phyloP scores from a whole-genome alignment of 2,113 vertebrate species.

The Isurus oxyrinchus region DNA sequence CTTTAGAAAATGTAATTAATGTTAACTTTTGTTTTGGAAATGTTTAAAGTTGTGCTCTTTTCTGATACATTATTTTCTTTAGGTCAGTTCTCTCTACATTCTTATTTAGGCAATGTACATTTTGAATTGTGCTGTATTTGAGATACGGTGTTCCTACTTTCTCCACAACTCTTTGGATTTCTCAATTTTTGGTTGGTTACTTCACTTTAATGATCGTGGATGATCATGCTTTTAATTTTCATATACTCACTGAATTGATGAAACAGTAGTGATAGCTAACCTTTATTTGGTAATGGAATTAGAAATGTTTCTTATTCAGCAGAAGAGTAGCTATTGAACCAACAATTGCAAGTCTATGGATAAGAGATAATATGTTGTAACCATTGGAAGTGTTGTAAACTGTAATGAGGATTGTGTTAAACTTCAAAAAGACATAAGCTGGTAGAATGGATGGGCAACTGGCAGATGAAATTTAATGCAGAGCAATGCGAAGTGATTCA shows the following conservation, averaged over 20 bases:
- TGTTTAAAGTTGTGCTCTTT: background rate
- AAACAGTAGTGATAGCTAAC: background rate
- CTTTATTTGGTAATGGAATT: background rate
- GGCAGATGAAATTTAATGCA: background rate
- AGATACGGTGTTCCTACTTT: background rate
- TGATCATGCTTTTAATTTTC: background rate
- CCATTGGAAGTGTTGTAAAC: background rate
- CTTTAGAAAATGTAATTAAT: background rate
- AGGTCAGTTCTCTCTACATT: background rate
- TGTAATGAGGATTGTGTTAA: background rate
- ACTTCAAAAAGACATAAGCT: too few relatives aligned
- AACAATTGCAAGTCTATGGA: background rate
- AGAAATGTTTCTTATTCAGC: background rate
- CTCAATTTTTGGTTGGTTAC: background rate
- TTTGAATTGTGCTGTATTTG: background rate
- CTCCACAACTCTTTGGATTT: background rate
- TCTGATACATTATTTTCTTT: background rate
- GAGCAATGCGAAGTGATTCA: background rate
- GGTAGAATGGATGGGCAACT: background rate
- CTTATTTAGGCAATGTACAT: background rate
- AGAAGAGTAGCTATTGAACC: background rate
- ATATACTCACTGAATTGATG: background rate
- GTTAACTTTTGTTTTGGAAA: background rate
- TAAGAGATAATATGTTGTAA: background rate
- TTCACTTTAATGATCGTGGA: background rate